phyloP scores from a whole-genome alignment of 2,888 invertebrate species.

The Cataglyphis cursor region DNA sequence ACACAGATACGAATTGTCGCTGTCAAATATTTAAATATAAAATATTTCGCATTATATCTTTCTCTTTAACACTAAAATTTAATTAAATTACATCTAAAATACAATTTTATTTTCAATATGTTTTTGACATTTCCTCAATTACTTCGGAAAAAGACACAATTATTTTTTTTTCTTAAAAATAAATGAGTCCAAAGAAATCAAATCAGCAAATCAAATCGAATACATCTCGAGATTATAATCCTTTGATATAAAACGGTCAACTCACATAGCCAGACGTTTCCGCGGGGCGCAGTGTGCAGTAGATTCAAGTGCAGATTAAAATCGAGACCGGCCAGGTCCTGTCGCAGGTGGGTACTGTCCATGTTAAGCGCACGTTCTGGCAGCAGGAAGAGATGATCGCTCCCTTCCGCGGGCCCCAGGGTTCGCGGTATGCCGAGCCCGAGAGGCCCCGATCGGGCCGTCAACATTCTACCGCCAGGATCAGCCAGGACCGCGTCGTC shows the following conservation, averaged over 20 bases:
- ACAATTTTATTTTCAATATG: background rate
- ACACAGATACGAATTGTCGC: background rate
- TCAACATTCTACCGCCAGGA: constrained; percentile 80
- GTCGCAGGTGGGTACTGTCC: constrained; percentile 88
- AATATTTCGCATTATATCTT: background rate
- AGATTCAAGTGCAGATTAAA: constrained; percentile 87
- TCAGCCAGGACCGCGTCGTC: constrained; percentile 46
- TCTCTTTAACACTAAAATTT: background rate
- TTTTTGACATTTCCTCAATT: background rate
- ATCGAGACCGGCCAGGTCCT: constrained; percentile 88
- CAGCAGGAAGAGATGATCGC: constrained; percentile 88
- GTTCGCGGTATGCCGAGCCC: constrained; percentile 84
- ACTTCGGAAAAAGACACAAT: background rate
- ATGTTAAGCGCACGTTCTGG: constrained; percentile 88
- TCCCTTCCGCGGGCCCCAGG: constrained; percentile 87
- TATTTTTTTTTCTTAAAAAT: background rate
- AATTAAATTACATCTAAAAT: background rate
- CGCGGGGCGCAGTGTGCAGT: constrained; percentile 88
- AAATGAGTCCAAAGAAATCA: background rate
- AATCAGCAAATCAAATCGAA: background rate
- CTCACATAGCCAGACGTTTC: constrained; percentile 89
- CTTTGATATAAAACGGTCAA: constrained; percentile 66
- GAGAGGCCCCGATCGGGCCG: constrained; percentile 82
- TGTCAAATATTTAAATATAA: background rate
- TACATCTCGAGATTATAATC: background rate